Evolutionary conservation across 2,113 vertebrate genomes (phyloP).

Genomic region (Synodontis membranacea): DNA sequence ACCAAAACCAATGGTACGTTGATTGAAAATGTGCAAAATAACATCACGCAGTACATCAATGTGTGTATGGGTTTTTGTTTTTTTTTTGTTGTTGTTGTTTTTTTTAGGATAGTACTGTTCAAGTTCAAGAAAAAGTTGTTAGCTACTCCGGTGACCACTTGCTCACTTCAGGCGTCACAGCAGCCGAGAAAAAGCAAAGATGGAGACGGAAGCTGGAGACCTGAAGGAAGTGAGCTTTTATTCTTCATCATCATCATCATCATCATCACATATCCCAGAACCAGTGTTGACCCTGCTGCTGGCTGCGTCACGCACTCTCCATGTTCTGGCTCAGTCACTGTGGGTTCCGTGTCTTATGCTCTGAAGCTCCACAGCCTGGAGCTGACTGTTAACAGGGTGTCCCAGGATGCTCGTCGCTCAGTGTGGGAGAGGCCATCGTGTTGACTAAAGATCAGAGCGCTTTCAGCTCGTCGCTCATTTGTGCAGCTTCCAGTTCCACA

Average conservation of each 20-base stretch:
- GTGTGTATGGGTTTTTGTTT: no score
- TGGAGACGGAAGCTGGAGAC: no score
- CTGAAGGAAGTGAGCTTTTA: neutral
- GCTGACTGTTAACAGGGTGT: neutral
- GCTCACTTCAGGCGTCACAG: neutral
- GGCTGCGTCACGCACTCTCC: neutral
- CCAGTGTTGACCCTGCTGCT: slow-evolving; percentile 6
- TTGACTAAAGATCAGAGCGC: slow-evolving; percentile 14
- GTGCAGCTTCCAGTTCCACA: slow-evolving; percentile 78
- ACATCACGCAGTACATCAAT: neutral
- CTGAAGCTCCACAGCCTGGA: neutral
- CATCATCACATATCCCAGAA: neutral
- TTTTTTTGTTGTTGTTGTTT: no score
- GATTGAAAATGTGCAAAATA: slow-evolving; percentile 9
- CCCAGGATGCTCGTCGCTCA: neutral
- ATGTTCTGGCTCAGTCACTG: neutral
- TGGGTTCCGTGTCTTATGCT: neutral
- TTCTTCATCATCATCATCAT: neutral
- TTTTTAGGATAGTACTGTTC: neutral
- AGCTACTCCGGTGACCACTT: neutral
- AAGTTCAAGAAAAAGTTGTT: neutral
- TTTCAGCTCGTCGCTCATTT: slow-evolving; percentile 61
- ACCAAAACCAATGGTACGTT: neutral
- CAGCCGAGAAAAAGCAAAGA: neutral
- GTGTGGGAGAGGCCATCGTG: neutral